These are phyloP conservation scores for Erebia aethiops DNA, from an alignment of 2,888 invertebrate species.

Conservation along the genomic window DNA sequence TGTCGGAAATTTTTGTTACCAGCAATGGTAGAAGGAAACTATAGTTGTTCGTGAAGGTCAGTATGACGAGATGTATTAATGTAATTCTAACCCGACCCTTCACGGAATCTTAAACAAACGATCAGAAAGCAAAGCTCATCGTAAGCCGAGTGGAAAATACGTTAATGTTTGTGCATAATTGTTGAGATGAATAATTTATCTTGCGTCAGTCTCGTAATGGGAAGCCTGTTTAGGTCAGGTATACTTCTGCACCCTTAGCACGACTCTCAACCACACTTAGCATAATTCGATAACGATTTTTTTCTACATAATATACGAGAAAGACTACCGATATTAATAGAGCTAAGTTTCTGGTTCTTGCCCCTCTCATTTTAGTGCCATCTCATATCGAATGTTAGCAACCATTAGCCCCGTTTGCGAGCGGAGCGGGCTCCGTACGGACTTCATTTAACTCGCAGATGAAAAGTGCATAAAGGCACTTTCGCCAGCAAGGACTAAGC, in stretches of 20 bases:
- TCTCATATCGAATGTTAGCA: too few species aligned
- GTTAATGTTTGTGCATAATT: conserved; percentile 31
- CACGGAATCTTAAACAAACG: conserved; percentile 7
- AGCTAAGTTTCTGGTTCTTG: too few species aligned
- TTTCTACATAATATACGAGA: too few species aligned
- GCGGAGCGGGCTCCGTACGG: too few species aligned
- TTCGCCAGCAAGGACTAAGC: too few species aligned
- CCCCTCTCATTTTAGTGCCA: too few species aligned
- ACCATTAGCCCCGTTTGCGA: too few species aligned
- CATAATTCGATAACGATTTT: background rate
- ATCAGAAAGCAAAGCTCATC: conserved; percentile 28
- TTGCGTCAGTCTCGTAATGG: conserved; percentile 27
- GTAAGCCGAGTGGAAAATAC: conserved; percentile 30
- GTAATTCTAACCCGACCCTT: background rate
- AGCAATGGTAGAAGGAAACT: too few species aligned
- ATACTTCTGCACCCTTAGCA: conserved; percentile 11
- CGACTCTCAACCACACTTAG: background rate
- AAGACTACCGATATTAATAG: too few species aligned
- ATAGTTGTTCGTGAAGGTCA: background rate
- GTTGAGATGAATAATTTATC: conserved; percentile 36
- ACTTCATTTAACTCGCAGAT: too few species aligned
- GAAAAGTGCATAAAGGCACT: too few species aligned
- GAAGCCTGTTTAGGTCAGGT: conserved; percentile 32
- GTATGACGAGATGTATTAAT: conserved; percentile 1
- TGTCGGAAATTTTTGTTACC: too few species aligned